Evolutionary conservation across 2,888 invertebrate species (phyloP).

Genomic region (Drosophila lacicola): DNA sequence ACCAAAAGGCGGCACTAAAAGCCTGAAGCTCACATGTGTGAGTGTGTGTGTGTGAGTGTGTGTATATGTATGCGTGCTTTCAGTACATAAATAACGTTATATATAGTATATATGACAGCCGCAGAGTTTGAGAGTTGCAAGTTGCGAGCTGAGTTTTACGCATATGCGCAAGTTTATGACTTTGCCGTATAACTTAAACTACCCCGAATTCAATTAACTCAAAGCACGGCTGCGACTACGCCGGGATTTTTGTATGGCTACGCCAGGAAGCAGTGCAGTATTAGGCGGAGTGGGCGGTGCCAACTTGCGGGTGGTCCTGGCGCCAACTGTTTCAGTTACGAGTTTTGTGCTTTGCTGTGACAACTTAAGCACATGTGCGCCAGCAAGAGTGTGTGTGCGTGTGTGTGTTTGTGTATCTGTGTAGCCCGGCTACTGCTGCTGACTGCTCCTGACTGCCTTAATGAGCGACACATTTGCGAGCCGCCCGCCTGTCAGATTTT

Average conservation of each 20-base stretch:
- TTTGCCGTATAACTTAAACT: slow-evolving; percentile 70
- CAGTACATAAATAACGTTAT: slow-evolving; percentile 52
- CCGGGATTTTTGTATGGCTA: slow-evolving; percentile 1
- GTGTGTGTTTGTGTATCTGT: neutral
- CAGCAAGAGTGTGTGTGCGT: neutral
- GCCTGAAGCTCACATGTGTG: slow-evolving; percentile 12
- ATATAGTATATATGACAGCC: slow-evolving; percentile 33
- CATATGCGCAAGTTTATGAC: slow-evolving; percentile 68
- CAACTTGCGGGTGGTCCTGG: slow-evolving; percentile 46
- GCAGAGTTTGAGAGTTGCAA: slow-evolving; percentile 28
- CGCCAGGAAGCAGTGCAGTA: too few species aligned
- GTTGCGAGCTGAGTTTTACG: slow-evolving; percentile 51
- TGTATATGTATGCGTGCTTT: slow-evolving; percentile 41
- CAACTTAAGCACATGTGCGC: slow-evolving; percentile 39
- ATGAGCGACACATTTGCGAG: slow-evolving; percentile 45
- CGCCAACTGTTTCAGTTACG: slow-evolving; percentile 39
- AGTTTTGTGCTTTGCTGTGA: slow-evolving; percentile 43
- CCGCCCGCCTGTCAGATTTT: slow-evolving; percentile 41
- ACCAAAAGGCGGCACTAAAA: slow-evolving; percentile 53
- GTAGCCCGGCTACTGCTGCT: slow-evolving; percentile 1
- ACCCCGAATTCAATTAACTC: slow-evolving; percentile 72
- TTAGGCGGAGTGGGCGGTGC: neutral
- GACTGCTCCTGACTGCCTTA: slow-evolving; percentile 23
- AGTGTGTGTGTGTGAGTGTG: neutral
- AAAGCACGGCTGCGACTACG: slow-evolving; percentile 38